A percentile compares a stretch with the other conserved stretches of the same genome.
phyloP scores from a whole-genome alignment of 1,140 invertebrate species.

The Caenorhabditis remanei region DNA sequence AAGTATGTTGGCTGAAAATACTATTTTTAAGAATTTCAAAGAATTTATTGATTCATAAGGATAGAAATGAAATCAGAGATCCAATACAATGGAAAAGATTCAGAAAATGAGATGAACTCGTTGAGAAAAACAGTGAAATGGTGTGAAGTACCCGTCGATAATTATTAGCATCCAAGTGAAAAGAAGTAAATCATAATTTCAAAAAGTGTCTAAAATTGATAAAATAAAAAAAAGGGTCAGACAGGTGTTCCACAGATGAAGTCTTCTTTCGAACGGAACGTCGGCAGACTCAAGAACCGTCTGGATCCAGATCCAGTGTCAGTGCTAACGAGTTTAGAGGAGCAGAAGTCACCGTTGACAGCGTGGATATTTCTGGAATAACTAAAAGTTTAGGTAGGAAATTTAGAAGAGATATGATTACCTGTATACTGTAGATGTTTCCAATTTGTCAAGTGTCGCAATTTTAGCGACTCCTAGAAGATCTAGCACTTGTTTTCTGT shows the following conservation, averaged over 20 bases:
- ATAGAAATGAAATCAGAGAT: neutral
- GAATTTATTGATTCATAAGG: too few relatives aligned
- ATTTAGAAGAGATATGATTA: neutral
- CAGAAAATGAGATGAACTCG: slow-evolving; percentile 42
- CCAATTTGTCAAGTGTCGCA: slow-evolving; percentile 22
- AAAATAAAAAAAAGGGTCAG: neutral
- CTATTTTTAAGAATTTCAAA: too few relatives aligned
- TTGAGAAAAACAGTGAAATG: slow-evolving; percentile 50
- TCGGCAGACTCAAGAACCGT: slow-evolving; percentile 35
- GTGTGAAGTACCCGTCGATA: neutral
- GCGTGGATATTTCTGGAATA: slow-evolving; percentile 50
- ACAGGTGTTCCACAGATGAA: slow-evolving; percentile 2
- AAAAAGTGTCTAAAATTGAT: neutral
- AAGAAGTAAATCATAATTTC: neutral
- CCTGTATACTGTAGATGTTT: slow-evolving; percentile 52
- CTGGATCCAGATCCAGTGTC: slow-evolving; percentile 15
- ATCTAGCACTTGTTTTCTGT: slow-evolving; percentile 43
- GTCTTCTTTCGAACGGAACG: slow-evolving; percentile 45
- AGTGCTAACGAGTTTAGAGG: slow-evolving; percentile 12
- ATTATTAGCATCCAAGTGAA: neutral
- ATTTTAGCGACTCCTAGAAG: slow-evolving; percentile 27
- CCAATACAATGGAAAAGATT: neutral
- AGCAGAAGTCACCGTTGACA: slow-evolving; percentile 19
- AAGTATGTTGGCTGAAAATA: too few relatives aligned
- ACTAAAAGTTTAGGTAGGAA: neutral